Evolutionary conservation across 2,888 invertebrate species (phyloP).

Genomic region (Lasiommata megera): DNA sequence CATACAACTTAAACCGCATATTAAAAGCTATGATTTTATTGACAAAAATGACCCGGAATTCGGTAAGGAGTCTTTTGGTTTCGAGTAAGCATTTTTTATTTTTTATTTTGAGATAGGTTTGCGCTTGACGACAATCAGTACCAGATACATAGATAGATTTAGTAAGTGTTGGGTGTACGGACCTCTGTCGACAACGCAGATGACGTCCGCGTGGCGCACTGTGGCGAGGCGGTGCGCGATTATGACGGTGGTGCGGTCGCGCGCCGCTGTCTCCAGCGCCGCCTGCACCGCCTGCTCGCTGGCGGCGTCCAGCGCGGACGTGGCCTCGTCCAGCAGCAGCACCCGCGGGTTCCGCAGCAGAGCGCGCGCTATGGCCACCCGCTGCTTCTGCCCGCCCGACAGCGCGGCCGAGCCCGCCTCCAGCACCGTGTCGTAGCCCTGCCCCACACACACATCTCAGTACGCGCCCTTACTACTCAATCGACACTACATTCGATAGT

Average conservation of each 20-base stretch:
- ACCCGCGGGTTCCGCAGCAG: constrained; percentile 83
- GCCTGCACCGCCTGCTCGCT: constrained; percentile 91
- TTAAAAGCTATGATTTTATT: too few relatives aligned
- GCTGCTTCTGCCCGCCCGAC: constrained; percentile 88
- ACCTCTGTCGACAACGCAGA: constrained; percentile 90
- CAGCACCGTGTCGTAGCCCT: constrained; percentile 84
- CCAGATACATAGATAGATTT: too few relatives aligned
- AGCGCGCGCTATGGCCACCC: constrained; percentile 87
- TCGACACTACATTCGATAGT: too few relatives aligned
- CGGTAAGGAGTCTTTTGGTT: too few relatives aligned
- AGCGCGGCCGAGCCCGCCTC: constrained; percentile 86
- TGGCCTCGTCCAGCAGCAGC: constrained; percentile 85
- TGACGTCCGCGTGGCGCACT: constrained; percentile 89
- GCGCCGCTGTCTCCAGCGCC: constrained; percentile 89
- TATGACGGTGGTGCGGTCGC: constrained; percentile 89
- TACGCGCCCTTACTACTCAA: too few relatives aligned
- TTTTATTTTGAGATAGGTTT: too few relatives aligned
- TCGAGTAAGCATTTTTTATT: too few relatives aligned
- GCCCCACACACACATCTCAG: not conserved
- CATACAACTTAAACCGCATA: too few relatives aligned
- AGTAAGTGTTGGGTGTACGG: too few relatives aligned
- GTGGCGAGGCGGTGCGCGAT: constrained; percentile 94
- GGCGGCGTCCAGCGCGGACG: constrained; percentile 85
- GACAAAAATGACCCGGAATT: too few relatives aligned
- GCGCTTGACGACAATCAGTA: too few relatives aligned